phyloP scores from a whole-genome alignment of 2,797 vertebrate genomes.

The Hippopotamyrus pictus region DNA sequence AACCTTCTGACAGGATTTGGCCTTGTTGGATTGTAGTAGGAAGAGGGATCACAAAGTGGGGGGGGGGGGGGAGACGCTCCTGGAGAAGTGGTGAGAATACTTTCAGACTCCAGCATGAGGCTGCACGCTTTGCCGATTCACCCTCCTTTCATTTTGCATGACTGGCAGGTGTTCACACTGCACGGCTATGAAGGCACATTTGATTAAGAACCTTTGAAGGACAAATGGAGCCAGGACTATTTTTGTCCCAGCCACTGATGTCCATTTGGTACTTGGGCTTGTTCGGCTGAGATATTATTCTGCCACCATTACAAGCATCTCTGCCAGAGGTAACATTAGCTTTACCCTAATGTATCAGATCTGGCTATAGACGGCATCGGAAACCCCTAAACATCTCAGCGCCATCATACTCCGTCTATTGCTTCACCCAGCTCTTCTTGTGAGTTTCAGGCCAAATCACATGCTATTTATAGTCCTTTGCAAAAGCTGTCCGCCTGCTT shows the following conservation, averaged over 20 bases:
- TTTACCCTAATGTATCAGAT: not conserved
- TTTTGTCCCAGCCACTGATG: not conserved
- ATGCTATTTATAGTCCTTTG: conserved; percentile 28
- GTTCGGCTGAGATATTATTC: not conserved
- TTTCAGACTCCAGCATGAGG: not conserved
- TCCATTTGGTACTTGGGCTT: not conserved
- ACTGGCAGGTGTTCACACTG: not conserved
- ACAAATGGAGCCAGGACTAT: not conserved
- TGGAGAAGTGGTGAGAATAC: not conserved
- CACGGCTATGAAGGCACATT: not conserved
- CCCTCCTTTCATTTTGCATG: not conserved
- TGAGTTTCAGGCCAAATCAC: conserved; percentile 29
- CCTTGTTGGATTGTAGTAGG: not conserved
- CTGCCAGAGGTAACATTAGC: not conserved
- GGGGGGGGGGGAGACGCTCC: not conserved
- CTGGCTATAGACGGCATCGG: not conserved
- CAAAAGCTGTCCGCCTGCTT: conserved; percentile 27
- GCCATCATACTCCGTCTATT: not conserved
- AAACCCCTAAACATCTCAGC: not conserved
- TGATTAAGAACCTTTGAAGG: not conserved
- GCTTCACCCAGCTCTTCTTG: conserved; percentile 20
- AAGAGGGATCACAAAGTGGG: not conserved
- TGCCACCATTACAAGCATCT: not conserved
- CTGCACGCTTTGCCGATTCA: not conserved
- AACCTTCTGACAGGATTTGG: not conserved